These are phyloP conservation scores for Ornithoptera alexandrae DNA, from an alignment of 2,888 invertebrate genomes.

Conservation along the genomic window DNA sequence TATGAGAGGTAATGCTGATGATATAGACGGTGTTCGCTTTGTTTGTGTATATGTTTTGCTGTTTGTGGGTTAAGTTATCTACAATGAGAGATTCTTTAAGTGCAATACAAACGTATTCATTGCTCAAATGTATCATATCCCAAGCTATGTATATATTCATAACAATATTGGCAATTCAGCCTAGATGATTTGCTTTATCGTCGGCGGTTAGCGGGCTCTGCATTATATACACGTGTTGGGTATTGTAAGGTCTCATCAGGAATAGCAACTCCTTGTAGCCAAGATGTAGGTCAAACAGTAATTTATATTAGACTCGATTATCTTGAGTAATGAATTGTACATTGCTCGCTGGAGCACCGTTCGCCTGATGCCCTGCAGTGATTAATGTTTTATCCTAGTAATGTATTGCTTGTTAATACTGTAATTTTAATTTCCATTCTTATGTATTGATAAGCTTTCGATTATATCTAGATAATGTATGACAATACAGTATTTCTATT, in stretches of 20 bases:
- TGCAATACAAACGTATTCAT: no score
- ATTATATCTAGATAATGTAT: no score
- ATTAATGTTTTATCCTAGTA: neutral
- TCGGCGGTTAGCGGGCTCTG: slow-evolving; percentile 7
- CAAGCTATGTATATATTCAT: neutral
- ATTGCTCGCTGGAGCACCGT: slow-evolving; percentile 3
- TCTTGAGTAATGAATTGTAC: slow-evolving; percentile 11
- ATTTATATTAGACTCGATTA: slow-evolving; percentile 24
- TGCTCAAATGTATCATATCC: neutral
- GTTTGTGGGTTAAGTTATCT: no score
- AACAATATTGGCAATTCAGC: slow-evolving; percentile 12
- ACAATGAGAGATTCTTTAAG: no score
- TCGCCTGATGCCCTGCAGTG: neutral
- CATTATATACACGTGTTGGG: slow-evolving; percentile 22
- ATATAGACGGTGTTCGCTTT: no score
- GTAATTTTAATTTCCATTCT: neutral
- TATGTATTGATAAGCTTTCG: no score
- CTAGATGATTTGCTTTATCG: slow-evolving; percentile 9
- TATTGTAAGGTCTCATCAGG: slow-evolving; percentile 20
- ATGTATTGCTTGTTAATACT: neutral
- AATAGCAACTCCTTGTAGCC: neutral
- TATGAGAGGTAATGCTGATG: no score
- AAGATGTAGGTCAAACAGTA: slow-evolving; percentile 24
- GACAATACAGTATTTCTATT: no score
- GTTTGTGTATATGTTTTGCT: no score